Percentiles rank a stretch among this genome's conserved stretches.
phyloP scores from a whole-genome alignment of 1,140 invertebrate species.

The Spodoptera frugiperda region DNA sequence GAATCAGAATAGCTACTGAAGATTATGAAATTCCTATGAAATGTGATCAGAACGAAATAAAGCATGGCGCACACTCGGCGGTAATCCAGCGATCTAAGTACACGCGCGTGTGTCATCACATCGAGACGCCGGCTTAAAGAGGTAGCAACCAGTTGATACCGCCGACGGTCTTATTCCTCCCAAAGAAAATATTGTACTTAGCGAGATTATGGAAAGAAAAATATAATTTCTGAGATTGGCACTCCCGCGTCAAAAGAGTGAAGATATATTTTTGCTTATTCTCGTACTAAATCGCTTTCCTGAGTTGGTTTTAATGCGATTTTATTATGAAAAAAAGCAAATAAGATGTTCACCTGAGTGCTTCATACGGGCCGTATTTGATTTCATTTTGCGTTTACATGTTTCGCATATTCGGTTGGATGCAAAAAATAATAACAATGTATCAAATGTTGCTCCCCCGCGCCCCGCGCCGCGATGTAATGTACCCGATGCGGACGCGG shows the following conservation, averaged over 20 bases:
- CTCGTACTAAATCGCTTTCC: constrained; percentile 49
- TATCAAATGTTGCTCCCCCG: constrained; percentile 8
- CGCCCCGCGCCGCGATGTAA: background rate
- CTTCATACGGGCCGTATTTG: constrained; percentile 24
- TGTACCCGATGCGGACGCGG: background rate
- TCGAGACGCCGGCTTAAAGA: constrained; percentile 39
- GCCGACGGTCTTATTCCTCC: constrained; percentile 37
- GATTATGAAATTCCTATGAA: constrained; percentile 39
- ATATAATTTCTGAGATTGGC: constrained; percentile 65
- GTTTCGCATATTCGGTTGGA: constrained; percentile 13
- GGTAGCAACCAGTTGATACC: constrained; percentile 34
- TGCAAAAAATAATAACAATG: constrained; percentile 20
- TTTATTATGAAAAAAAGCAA: constrained; percentile 47
- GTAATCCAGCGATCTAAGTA: constrained; percentile 45
- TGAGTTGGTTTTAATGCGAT: constrained; percentile 52
- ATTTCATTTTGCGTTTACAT: constrained; percentile 40
- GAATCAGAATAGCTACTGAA: too few species aligned
- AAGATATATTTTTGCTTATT: constrained; percentile 55
- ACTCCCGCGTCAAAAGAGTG: constrained; percentile 56
- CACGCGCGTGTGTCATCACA: constrained; percentile 46
- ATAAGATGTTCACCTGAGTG: constrained; percentile 41
- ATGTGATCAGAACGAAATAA: constrained; percentile 49
- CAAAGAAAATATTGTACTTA: constrained; percentile 60
- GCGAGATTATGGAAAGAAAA: constrained; percentile 59
- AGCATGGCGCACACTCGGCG: constrained; percentile 29